Percentiles rank a stretch among this genome's conserved stretches.
Evolutionary conservation across 2,888 invertebrate species (phyloP).

Genomic region (Plutella xylostella): DNA sequence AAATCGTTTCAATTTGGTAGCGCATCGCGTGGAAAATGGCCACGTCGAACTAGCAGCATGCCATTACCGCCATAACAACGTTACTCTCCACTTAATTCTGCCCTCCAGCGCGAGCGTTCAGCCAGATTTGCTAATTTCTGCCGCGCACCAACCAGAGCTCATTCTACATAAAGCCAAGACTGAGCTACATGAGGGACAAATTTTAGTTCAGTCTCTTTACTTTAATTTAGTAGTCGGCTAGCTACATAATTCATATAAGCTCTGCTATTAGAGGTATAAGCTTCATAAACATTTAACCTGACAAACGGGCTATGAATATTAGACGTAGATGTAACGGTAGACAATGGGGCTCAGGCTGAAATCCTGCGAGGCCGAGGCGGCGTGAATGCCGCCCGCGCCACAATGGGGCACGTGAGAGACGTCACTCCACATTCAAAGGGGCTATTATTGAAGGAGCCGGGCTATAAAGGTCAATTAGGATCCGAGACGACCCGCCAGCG

Average conservation of each 20-base stretch:
- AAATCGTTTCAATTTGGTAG: conserved; percentile 56
- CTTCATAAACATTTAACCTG: conserved; percentile 23
- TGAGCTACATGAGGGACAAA: background rate
- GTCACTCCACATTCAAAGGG: conserved; percentile 43
- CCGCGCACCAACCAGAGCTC: too few relatives aligned
- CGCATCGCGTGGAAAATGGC: conserved; percentile 45
- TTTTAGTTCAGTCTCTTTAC: background rate
- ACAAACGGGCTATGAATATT: conserved; percentile 28
- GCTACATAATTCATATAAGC: background rate
- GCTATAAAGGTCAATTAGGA: conserved; percentile 53
- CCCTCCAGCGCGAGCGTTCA: conserved; percentile 39
- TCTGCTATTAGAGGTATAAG: conserved; percentile 23
- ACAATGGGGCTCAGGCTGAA: conserved; percentile 33
- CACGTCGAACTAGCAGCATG: conserved; percentile 45
- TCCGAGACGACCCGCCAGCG: conserved; percentile 25
- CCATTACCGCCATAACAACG: conserved; percentile 58
- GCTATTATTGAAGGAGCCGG: conserved; percentile 43
- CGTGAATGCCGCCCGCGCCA: conserved; percentile 37
- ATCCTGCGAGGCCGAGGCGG: conserved; percentile 49
- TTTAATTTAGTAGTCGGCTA: background rate
- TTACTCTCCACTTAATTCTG: conserved; percentile 62
- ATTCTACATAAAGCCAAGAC: background rate
- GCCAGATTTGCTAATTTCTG: conserved; percentile 40
- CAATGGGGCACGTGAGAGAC: conserved; percentile 44
- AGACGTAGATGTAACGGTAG: conserved; percentile 23